Evolutionary conservation across 2,888 invertebrate genomes (phyloP), one percentile per base, ranked within the genome.

Genomic region (Heteropelma amictum): DNA sequence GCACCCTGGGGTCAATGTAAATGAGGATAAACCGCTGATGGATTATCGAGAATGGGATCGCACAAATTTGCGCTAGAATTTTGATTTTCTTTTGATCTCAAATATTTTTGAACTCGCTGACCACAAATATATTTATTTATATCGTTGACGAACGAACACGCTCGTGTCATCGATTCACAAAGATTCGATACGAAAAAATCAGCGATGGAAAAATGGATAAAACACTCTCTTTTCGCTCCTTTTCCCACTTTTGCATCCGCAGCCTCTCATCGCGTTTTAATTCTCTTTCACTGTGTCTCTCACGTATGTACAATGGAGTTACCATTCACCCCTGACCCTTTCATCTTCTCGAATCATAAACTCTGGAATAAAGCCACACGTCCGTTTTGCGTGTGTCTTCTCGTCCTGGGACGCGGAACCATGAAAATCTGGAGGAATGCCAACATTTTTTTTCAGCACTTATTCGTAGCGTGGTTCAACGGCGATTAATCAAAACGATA

Each of bases 151-250:
- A n/a, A n/a, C n/a, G n/a, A n/a, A n/a, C n/a, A n/a, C n/a, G n/a
- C n/a, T n/a, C n/a, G n/a, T n/a, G n/a, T n/a, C n/a, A n/a, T n/a
- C n/a, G n/a, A 3, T 23, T 33, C n/a, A 38, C 14, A 21, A 6
- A 1, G 23, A 8, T 38, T 56, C 7, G 2, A 10, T 23, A 19
- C 10, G 0, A 33, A 33, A 60, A 47, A 42, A 61, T 80, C 78
- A 61, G 51, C 73, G 79, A 77, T 76, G 61, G 63, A 75, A 77
- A 72, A 72, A 74, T 78, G 70, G 77, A 61, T 23, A 53, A 56
- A 69, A 68, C 35, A 28, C 67, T 4, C 61, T 45, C 28, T 56
- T 23, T 26, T 61, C 58, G 35, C 21, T 71, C 23, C 56, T 54
- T 61, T 67, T 33, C 10, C 38, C 19, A n/a, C n/a, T n/a, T 58